Conservation (phyloP, 2,113 vertebrate species). For the Rhizomys pruinosus region DNA sequence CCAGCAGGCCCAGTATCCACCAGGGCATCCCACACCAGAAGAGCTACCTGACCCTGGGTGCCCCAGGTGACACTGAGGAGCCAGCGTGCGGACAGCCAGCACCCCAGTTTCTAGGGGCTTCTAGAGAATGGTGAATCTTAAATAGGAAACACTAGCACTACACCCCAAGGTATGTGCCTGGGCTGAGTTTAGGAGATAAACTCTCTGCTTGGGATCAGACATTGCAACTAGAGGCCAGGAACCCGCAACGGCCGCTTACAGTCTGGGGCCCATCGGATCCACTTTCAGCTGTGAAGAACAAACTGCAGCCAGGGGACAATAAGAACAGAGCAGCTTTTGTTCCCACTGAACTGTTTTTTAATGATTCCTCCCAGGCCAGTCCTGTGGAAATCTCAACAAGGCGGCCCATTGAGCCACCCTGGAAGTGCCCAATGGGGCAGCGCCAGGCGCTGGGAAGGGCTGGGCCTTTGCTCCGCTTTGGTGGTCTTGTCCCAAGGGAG, state of each 20-base stretch:
- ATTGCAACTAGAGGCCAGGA: not conserved
- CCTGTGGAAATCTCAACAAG: slow-evolving; percentile 88
- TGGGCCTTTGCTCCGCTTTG: slow-evolving; percentile 81
- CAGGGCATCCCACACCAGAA: not conserved
- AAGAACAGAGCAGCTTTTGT: slow-evolving; percentile 96
- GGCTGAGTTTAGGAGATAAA: slow-evolving; percentile 73
- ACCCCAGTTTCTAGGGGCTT: slow-evolving; percentile 66
- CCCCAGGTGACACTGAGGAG: slow-evolving; percentile 13
- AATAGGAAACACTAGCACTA: slow-evolving; percentile 68
- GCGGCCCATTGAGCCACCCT: slow-evolving; percentile 91
- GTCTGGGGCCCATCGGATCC: slow-evolving; percentile 82
- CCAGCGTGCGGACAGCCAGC: not conserved
- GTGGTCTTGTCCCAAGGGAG: slow-evolving; percentile 84
- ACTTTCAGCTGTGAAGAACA: slow-evolving; percentile 87
- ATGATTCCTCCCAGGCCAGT: slow-evolving; percentile 94
- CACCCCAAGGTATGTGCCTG: slow-evolving; percentile 25
- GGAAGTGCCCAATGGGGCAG: slow-evolving; percentile 91
- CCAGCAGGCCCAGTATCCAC: not conserved
- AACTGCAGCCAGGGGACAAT: slow-evolving; percentile 90
- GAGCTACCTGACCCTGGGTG: not conserved
- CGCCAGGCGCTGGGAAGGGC: slow-evolving; percentile 82
- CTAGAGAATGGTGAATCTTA: slow-evolving; percentile 41
- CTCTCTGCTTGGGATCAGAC: slow-evolving; percentile 74
- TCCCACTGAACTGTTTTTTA: slow-evolving; percentile 92
- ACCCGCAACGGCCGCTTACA: slow-evolving; percentile 74